A percentile compares a stretch with the other conserved stretches of the same genome.
phyloP scores from a whole-genome alignment of 2,888 invertebrate genomes.

The Geophilus truncorum region DNA sequence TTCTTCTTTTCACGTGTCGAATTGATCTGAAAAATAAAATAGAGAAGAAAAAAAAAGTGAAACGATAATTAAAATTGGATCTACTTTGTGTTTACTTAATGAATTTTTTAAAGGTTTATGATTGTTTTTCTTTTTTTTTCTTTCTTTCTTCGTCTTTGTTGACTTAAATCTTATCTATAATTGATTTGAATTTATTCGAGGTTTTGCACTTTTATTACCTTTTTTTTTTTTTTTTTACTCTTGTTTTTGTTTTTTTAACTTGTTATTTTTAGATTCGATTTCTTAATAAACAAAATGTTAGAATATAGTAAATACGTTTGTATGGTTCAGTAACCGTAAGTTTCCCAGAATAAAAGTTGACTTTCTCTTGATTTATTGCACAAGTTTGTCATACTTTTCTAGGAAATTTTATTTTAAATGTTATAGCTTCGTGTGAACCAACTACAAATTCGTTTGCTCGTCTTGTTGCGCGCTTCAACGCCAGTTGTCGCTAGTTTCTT shows the following conservation, averaged over 20 bases:
- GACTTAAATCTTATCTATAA: background rate
- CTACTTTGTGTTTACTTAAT: background rate
- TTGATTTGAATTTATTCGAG: background rate
- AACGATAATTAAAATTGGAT: background rate
- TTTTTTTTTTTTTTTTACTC: no score
- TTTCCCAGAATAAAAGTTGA: background rate
- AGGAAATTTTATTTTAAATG: background rate
- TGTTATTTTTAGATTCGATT: background rate
- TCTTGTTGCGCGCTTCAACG: background rate
- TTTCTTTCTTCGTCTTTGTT: background rate
- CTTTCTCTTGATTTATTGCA: background rate
- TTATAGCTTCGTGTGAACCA: background rate
- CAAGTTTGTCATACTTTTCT: background rate
- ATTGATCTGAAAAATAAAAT: background rate
- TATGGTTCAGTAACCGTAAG: background rate
- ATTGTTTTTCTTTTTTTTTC: background rate
- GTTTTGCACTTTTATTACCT: background rate
- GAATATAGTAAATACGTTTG: background rate
- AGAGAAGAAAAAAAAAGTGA: background rate
- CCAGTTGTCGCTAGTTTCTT: background rate
- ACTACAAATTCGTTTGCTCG: background rate
- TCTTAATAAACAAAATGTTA: background rate
- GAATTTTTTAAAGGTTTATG: background rate
- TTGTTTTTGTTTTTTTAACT: background rate
- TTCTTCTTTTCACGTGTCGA: background rate